Conservation (phyloP, 1,140 invertebrate species). For the Amyelois transitella region DNA sequence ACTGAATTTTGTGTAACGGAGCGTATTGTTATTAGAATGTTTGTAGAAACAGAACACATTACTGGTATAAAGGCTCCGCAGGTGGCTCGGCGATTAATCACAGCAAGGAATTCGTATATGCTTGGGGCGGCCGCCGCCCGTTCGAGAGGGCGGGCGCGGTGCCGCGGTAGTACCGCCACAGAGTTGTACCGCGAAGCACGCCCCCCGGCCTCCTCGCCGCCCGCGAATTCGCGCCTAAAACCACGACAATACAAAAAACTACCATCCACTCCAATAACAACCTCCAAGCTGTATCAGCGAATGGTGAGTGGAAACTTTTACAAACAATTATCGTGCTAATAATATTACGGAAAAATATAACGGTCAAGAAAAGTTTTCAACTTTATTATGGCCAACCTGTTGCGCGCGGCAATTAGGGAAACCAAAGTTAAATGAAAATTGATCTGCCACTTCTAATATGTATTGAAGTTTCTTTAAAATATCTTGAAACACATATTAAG, state of each 20-base stretch:
- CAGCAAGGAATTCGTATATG: slow-evolving; percentile 45
- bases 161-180: slow-evolving; percentile 56
- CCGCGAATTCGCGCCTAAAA: slow-evolving; percentile 9
- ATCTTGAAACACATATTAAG: too few species aligned
- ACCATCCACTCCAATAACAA: background rate
- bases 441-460: too few species aligned
- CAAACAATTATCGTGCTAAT: background rate
- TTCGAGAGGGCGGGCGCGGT: slow-evolving; percentile 25
- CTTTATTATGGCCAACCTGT: slow-evolving; percentile 23
- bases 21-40: slow-evolving; percentile 34
- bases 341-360: background rate
- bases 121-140: slow-evolving; percentile 37
- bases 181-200: slow-evolving; percentile 41
- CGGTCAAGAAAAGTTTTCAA: slow-evolving; percentile 6
- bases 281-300: background rate
- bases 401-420: slow-evolving; percentile 1
- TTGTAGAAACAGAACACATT: slow-evolving; percentile 56
- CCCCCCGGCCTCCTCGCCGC: slow-evolving; percentile 24
- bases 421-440: background rate
- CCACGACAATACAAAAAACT: background rate
- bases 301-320: slow-evolving; percentile 23
- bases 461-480: too few species aligned
- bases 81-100: slow-evolving; percentile 68
- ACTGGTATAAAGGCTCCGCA: slow-evolving; percentile 63
- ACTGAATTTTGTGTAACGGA: background rate